Base-by-base conservation (phyloP, 2,113 vertebrate genomes). In the Chunga burmeisteri region DNA sequence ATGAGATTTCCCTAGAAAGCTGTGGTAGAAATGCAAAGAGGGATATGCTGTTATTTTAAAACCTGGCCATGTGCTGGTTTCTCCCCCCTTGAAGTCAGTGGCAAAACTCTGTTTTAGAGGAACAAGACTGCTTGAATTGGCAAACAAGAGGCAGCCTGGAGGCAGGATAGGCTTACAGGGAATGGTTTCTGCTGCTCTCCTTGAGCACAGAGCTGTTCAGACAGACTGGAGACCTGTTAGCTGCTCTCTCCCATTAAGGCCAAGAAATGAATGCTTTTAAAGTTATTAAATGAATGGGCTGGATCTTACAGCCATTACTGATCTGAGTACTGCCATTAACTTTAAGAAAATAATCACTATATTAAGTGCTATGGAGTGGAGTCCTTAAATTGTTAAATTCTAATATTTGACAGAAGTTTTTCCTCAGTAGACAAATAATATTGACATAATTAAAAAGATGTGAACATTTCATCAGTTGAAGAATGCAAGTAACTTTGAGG, bases 401-500 rank as follows among this genome's bases (percentile, higher is more conserved):
- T 96, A 91, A 73, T 93, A 91, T 95, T 86, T 95, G 59, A 71
- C 49, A 90, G 73, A 82, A 82, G 66, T 50, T 89, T 89, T 68
- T 74, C 80, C 96, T 97, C 18, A 3, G 79, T 78, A 88, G 81
- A 91, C 91, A 94, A 96, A 86, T 77, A 85, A 88, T 93, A 68
- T 61, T 94, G 95, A 77, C 74, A 61, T 83, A 96, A 95, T 93
- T 95, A 94, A 95, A 94, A 95, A 74, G 94, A 94, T 82, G 91
- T 95, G 88, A 96, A 80, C 72, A 88, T 96, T 96, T 96, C 95
- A 97, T 96, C 92, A 94, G n/a, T 62, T 95, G 96, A 97, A 97
- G 93, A 84, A 94, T 79, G 79, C 74, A 79, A 89, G 77, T 79
- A 77, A 9, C 97, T 97, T 96, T 68, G 95, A 96, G 93, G 4